These are phyloP conservation scores for Antennarius maculatus DNA, from an alignment of 2,797 vertebrate genomes.

Conservation along the genomic window DNA sequence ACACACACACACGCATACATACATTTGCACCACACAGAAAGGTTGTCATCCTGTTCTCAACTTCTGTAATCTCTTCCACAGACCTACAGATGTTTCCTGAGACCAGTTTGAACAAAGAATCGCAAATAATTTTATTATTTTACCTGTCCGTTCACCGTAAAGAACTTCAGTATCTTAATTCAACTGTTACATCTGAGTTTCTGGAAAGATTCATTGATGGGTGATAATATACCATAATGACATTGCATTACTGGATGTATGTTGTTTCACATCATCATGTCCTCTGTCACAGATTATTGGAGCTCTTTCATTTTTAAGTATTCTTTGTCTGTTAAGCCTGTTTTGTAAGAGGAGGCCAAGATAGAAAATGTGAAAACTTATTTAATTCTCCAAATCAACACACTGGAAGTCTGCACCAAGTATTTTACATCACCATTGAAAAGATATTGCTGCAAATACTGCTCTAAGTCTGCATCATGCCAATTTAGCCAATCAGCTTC, in stretches of 20 bases:
- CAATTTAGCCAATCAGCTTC: slow-evolving; percentile 24
- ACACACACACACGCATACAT: slow-evolving; percentile 26
- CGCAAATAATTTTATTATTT: slow-evolving; percentile 19
- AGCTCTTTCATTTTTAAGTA: neutral
- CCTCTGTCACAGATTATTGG: neutral
- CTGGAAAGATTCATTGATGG: neutral
- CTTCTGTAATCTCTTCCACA: slow-evolving; percentile 66
- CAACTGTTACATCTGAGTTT: neutral
- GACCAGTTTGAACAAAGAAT: slow-evolving; percentile 35
- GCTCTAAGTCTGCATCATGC: slow-evolving; percentile 33
- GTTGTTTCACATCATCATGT: too few species aligned
- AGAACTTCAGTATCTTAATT: neutral
- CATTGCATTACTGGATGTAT: neutral
- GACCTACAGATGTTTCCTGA: slow-evolving; percentile 73
- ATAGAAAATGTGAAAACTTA: neutral
- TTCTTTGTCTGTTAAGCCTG: too few species aligned
- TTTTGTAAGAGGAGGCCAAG: neutral
- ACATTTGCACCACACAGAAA: neutral
- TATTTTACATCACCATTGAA: slow-evolving; percentile 1
- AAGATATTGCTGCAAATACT: slow-evolving; percentile 21
- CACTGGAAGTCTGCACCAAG: slow-evolving; percentile 1
- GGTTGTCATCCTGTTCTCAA: slow-evolving; percentile 61
- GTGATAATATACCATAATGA: neutral
- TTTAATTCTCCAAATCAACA: neutral
- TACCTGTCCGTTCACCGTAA: slow-evolving; percentile 3